Base-by-base conservation (phyloP, 2,113 vertebrate genomes). In the Zosterops pallidus region DNA sequence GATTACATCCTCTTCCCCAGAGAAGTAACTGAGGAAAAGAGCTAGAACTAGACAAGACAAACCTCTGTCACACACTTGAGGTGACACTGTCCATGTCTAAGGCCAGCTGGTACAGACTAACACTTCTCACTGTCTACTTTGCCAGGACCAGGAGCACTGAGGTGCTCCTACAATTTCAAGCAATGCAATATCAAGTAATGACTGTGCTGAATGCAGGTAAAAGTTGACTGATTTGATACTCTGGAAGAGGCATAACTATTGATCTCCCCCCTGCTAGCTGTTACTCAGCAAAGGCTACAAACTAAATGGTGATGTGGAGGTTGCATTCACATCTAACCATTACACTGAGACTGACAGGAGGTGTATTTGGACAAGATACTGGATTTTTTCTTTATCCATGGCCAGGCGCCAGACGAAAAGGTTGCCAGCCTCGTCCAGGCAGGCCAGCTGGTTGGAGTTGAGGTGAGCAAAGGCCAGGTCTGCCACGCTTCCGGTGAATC, bases 401-500 rank as follows among this genome's bases (percentile, higher is more conserved):
- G 98, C 98, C 92, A 99, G 98, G 91, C 98, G 98, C 99, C 99
- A 99, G 39, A 99, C 99, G 71, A 99, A 99, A 70, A 99, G 98
- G 97, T 98, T 99, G 75, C 99, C 99, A 1, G 99, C 99, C 96
- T 99, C 99, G 86, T 99, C 99, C 25, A 99, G 98, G 69, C 99
- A 99, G 12, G 99, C 99, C 96, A 99, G 95, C 87, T 99, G 98
- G 78, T 98, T 98, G 63, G 99, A 99, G 97, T 99, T 99, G 57
- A 99, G 98, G 78, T 99, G 99, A 82, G 99, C 99, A 29, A 99
- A 99, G 44, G 99, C 99, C 97, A 99, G 97, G 97, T 99, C 99
- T 67, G 99, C 99, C 93, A 99, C 98, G 0, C 98, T 98, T 2
- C 99, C 99, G 0, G 98, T 99, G 97, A 99, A 99, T 71, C 99